These are phyloP conservation scores for Etheostoma perlongum DNA, from an alignment of 2,797 vertebrate genomes.

Conservation along the genomic window DNA sequence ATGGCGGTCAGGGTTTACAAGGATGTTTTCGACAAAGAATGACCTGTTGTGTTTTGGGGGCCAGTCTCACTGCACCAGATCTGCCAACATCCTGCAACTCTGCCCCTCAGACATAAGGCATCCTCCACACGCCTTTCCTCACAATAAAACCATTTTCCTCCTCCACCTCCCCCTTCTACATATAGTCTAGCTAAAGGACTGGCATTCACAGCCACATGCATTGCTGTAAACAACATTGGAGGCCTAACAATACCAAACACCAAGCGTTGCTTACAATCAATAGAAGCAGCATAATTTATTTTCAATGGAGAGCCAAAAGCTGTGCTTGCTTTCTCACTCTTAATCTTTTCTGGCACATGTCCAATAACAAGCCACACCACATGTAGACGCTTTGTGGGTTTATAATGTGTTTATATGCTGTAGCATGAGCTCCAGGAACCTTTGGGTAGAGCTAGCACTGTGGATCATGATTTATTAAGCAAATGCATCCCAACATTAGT, in stretches of 20 bases:
- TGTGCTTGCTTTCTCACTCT: slow-evolving; percentile 42
- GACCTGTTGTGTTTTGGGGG: slow-evolving; percentile 39
- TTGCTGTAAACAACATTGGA: background rate
- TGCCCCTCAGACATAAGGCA: slow-evolving; percentile 26
- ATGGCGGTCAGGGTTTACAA: slow-evolving; percentile 1
- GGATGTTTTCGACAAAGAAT: slow-evolving; percentile 16
- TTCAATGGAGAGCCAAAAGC: slow-evolving; percentile 41
- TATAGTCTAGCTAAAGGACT: background rate
- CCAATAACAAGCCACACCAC: slow-evolving; percentile 31
- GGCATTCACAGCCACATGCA: background rate
- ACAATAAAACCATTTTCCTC: background rate
- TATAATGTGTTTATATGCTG: slow-evolving; percentile 17
- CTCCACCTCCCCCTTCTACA: no score
- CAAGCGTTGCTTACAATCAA: slow-evolving; percentile 40
- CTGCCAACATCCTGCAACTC: slow-evolving; percentile 34
- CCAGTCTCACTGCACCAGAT: slow-evolving; percentile 38
- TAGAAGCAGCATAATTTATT: slow-evolving; percentile 61
- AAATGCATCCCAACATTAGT: slow-evolving; percentile 36
- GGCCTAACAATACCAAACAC: no score
- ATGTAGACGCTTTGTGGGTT: slow-evolving; percentile 5
- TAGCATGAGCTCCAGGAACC: slow-evolving; percentile 2
- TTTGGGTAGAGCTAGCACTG: slow-evolving; percentile 5
- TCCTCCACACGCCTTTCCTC: slow-evolving; percentile 5
- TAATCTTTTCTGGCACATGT: slow-evolving; percentile 38
- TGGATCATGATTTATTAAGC: slow-evolving; percentile 23